A percentile compares a stretch with the other conserved stretches of the same genome.
Evolutionary conservation across 2,888 invertebrate genomes (phyloP).

Genomic region (Chromoteleia sp.): DNA sequence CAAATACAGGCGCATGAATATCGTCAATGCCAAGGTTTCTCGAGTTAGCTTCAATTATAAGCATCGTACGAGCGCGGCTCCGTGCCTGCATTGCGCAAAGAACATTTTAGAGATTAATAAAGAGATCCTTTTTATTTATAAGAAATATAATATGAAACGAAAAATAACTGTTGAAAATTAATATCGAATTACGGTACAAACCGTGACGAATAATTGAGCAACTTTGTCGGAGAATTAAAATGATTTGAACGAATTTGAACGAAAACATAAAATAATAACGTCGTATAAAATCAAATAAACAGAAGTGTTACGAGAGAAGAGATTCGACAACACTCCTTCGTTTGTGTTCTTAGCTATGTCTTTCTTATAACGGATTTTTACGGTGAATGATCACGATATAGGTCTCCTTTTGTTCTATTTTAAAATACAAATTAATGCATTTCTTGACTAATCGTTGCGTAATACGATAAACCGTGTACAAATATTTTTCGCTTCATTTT

Average conservation of each 20-base stretch:
- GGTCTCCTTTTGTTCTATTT: not conserved
- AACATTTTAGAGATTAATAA: not conserved
- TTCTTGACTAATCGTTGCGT: not conserved
- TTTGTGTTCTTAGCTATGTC: not conserved
- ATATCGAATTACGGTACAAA: too few species aligned
- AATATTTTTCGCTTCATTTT: too few species aligned
- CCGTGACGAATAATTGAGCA: too few species aligned
- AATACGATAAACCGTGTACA: not conserved
- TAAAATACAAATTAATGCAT: not conserved
- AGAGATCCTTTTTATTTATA: not conserved
- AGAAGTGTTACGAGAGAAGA: too few species aligned
- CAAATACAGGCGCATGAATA: slow-evolving; percentile 5
- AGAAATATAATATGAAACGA: too few species aligned
- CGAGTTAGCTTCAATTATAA: slow-evolving; percentile 13
- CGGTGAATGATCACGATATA: not conserved
- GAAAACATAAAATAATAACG: too few species aligned
- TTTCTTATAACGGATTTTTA: not conserved
- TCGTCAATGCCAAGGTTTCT: slow-evolving; percentile 35
- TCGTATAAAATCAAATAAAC: too few species aligned
- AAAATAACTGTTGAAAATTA: too few species aligned
- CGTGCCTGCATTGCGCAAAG: slow-evolving; percentile 5
- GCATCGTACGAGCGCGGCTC: not conserved
- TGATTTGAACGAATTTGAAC: too few species aligned
- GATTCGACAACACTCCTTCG: too few species aligned
- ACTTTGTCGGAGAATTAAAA: too few species aligned